These are phyloP conservation scores for Scomber japonicus DNA, from an alignment of 2,113 vertebrate genomes.

Conservation along the genomic window DNA sequence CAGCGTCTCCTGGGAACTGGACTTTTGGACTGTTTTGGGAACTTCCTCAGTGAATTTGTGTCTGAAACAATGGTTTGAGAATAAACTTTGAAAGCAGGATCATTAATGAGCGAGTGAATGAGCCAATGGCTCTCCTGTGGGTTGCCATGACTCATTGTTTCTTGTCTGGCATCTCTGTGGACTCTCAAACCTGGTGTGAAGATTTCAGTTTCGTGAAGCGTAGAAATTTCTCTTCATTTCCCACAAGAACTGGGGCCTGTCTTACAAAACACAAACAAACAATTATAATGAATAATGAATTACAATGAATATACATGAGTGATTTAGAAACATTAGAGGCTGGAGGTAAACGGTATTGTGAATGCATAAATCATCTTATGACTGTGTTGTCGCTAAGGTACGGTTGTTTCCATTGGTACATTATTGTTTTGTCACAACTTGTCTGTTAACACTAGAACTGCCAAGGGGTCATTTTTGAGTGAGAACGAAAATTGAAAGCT, in stretches of 20 bases:
- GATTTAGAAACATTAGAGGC: not conserved
- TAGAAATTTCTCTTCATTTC: slow-evolving; percentile 32
- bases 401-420: slow-evolving; percentile 4
- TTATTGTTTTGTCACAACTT: not conserved
- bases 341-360: slow-evolving; percentile 10
- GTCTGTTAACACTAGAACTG: not conserved
- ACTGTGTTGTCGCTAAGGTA: not conserved
- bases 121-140: slow-evolving; percentile 7
- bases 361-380: not conserved
- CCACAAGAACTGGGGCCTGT: slow-evolving; percentile 24
- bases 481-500: too few species aligned
- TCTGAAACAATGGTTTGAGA: not conserved
- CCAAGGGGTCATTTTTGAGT: too few species aligned
- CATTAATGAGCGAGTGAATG: slow-evolving; percentile 23
- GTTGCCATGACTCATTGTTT: slow-evolving; percentile 27
- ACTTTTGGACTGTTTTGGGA: not conserved
- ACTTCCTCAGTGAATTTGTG: slow-evolving; percentile 20
- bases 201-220: slow-evolving; percentile 10
- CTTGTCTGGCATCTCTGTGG: not conserved
- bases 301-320: slow-evolving; percentile 56
- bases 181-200: not conserved
- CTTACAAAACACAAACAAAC: slow-evolving; percentile 42
- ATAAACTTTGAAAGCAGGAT: slow-evolving; percentile 3
- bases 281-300: slow-evolving; percentile 37
- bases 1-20: not conserved